phyloP scores from a whole-genome alignment of 2,888 invertebrate genomes.

The Catocala sponsa region DNA sequence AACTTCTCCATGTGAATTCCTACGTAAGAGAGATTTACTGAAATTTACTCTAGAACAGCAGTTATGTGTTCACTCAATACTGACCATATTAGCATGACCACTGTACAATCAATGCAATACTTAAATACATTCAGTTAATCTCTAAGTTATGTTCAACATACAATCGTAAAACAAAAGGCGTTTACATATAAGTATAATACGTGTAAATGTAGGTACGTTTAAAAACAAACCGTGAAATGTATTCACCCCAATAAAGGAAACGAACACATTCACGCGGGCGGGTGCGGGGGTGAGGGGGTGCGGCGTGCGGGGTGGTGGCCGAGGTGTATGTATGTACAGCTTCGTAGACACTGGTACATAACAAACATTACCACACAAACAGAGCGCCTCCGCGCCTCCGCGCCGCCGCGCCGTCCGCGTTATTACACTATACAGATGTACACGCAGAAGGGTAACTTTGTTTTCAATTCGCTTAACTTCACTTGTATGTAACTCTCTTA shows the following conservation, averaged over 20 bases:
- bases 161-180: conserved; percentile 1
- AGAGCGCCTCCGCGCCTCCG: conserved; percentile 44
- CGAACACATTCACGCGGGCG: conserved; percentile 45
- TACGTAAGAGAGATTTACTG: no score
- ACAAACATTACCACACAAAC: conserved; percentile 76
- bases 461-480: no score
- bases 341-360: conserved; percentile 61
- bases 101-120: no score
- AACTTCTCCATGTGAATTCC: no score
- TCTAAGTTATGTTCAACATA: not conserved
- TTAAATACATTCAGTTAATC: not conserved
- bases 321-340: conserved; percentile 59
- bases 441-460: conserved; percentile 41
- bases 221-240: conserved; percentile 54
- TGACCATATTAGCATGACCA: no score
- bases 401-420: conserved; percentile 17
- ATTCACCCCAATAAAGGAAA: conserved; percentile 53
- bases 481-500: no score
- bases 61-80: no score
- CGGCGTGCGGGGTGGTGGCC: conserved; percentile 1
- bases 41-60: no score
- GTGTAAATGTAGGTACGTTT: conserved; percentile 33
- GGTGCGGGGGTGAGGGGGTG: conserved; percentile 8
- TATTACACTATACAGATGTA: not conserved
- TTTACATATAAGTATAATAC: conserved; percentile 1